Conservation (phyloP, 64 coral and sea anemone genomes). For the Porites australiensis region DNA sequence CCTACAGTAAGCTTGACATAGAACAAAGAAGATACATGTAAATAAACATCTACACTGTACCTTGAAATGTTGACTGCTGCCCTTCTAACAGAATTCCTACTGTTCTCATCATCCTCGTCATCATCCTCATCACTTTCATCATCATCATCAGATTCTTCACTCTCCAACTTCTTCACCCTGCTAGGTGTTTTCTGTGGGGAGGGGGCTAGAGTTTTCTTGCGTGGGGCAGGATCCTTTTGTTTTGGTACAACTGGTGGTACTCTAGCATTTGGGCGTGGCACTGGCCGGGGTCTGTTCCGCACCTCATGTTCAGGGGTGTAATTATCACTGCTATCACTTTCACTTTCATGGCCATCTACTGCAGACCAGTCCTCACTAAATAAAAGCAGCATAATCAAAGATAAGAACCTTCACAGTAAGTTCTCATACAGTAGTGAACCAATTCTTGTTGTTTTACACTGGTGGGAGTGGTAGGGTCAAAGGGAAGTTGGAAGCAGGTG, state of each 20-base stretch:
- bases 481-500: too few species aligned
- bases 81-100: conserved; percentile 80
- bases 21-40: not conserved
- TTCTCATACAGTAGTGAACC: too few species aligned
- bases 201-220: not conserved
- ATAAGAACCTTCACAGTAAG: too few species aligned
- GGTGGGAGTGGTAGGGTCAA: too few species aligned
- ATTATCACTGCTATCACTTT: conserved; percentile 91
- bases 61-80: conserved; percentile 84
- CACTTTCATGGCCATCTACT: conserved; percentile 47
- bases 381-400: not conserved
- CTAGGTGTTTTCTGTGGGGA: conserved; percentile 20
- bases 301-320: conserved; percentile 70
- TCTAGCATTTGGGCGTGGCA: conserved; percentile 84
- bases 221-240: conserved; percentile 41
- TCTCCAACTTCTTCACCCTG: conserved; percentile 53
- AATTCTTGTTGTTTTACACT: too few species aligned
- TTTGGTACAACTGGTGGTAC: conserved; percentile 63
- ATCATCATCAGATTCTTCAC: conserved; percentile 65
- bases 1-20: not conserved
- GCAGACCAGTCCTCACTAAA: conserved; percentile 90
- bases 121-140: conserved; percentile 24
- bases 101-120: conserved; percentile 89
- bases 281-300: conserved; percentile 56
- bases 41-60: conserved; percentile 14